A percentile compares a stretch with the other conserved stretches of the same genome.
These are phyloP conservation scores for Sus cebifrons DNA, from an alignment of 2,797 vertebrate genomes.

Conservation along the genomic window DNA sequence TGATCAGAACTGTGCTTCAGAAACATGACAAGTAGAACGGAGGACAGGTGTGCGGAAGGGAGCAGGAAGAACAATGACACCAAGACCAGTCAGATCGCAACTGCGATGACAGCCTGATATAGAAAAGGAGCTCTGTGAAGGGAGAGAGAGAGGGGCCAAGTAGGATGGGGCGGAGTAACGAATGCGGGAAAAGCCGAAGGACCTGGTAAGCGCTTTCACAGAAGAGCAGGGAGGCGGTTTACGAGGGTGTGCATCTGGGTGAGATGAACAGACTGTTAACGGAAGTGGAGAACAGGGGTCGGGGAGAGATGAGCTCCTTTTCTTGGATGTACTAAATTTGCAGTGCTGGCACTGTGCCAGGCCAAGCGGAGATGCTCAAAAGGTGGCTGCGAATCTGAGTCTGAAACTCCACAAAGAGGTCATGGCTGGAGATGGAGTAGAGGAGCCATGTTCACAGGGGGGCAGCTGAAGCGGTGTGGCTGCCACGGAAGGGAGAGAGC, in stretches of 20 bases:
- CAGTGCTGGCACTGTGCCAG: not conserved
- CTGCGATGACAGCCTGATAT: not conserved
- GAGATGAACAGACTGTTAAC: not conserved
- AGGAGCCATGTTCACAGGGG: not conserved
- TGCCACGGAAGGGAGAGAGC: not conserved
- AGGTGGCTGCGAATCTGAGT: not conserved
- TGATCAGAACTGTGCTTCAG: not conserved
- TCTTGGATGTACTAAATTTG: not conserved
- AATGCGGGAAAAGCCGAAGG: not conserved
- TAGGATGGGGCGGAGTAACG: not conserved
- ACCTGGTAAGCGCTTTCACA: not conserved
- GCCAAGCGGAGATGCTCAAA: not conserved
- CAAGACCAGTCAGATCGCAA: not conserved
- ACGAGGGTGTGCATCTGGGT: not conserved
- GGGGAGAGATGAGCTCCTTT: not conserved
- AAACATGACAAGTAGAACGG: not conserved
- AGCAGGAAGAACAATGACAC: not conserved
- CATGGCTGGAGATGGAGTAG: not conserved
- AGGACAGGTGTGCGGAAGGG: not conserved
- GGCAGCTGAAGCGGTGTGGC: not conserved
- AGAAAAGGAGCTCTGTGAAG: not conserved
- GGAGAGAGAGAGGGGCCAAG: not conserved
- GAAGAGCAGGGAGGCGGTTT: too few relatives aligned
- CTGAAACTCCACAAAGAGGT: not conserved
- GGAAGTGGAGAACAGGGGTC: not conserved